These are phyloP conservation scores for Pedetes capensis DNA, from an alignment of 2,113 vertebrate species.

Conservation along the genomic window DNA sequence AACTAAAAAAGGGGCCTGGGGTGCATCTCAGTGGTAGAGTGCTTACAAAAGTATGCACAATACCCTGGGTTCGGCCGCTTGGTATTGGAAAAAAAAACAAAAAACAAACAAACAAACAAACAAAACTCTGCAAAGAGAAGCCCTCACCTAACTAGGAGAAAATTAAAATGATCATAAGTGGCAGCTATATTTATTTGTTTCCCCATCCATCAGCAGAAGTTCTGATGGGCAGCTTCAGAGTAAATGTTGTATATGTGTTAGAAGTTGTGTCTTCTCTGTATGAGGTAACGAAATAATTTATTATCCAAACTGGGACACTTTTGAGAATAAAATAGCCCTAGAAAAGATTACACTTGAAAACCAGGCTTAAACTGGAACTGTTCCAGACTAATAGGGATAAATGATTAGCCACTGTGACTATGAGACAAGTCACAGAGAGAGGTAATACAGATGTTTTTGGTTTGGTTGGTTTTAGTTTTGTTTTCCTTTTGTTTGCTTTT, in stretches of 20 bases:
- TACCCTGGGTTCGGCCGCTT: no score
- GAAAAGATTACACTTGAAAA: neutral
- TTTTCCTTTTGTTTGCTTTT: no score
- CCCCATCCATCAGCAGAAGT: neutral
- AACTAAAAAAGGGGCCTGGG: no score
- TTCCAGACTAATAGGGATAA: neutral
- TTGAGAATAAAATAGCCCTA: constrained; percentile 1
- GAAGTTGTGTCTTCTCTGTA: neutral
- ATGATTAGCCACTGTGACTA: neutral
- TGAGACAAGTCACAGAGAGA: neutral
- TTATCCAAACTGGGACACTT: neutral
- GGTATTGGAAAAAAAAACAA: no score
- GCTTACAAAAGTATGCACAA: no score
- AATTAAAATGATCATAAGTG: neutral
- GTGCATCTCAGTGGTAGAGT: no score
- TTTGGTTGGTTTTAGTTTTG: no score
- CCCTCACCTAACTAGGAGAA: neutral
- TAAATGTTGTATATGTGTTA: neutral
- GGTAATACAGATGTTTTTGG: neutral
- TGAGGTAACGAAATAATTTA: neutral
- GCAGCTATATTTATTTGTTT: neutral
- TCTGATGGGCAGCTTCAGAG: neutral
- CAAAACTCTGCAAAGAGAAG: neutral
- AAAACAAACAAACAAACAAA: no score
- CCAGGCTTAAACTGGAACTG: neutral